Conservation (phyloP, 2,888 invertebrate genomes). For the Synergus itoensis region DNA sequence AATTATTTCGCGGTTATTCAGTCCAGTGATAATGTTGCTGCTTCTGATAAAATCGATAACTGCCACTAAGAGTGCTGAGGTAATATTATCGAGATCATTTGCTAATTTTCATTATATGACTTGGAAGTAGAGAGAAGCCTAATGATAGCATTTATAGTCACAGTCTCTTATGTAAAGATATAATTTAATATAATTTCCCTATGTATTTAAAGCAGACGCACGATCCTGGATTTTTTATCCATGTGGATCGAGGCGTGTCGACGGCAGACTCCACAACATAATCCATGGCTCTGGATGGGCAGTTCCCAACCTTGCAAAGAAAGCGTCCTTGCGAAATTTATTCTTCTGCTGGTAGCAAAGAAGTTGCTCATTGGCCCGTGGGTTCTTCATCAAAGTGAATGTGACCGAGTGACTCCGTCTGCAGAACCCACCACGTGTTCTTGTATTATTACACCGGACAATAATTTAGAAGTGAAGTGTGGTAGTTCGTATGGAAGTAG, state of each 20-base stretch:
- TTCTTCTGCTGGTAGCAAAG: conserved; percentile 55
- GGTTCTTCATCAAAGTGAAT: conserved; percentile 61
- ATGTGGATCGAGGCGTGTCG: conserved; percentile 48
- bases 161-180: neutral
- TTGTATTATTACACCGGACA: conserved; percentile 62
- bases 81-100: neutral
- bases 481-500: conserved; percentile 61
- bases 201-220: conserved; percentile 11
- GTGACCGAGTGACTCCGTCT: conserved; percentile 55
- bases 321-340: conserved; percentile 55
- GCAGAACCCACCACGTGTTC: conserved; percentile 45
- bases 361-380: conserved; percentile 58
- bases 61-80: neutral
- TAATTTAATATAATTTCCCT: neutral
- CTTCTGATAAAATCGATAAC: neutral
- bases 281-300: conserved; percentile 39
- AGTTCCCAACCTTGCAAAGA: conserved; percentile 55
- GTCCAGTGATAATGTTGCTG: neutral
- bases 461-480: conserved; percentile 60
- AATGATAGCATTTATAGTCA: neutral
- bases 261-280: neutral
- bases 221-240: conserved; percentile 51
- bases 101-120: neutral
- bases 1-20: neutral
- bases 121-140: neutral